phyloP scores from a whole-genome alignment of 2,797 vertebrate genomes.

The Fistularia tabacaria region DNA sequence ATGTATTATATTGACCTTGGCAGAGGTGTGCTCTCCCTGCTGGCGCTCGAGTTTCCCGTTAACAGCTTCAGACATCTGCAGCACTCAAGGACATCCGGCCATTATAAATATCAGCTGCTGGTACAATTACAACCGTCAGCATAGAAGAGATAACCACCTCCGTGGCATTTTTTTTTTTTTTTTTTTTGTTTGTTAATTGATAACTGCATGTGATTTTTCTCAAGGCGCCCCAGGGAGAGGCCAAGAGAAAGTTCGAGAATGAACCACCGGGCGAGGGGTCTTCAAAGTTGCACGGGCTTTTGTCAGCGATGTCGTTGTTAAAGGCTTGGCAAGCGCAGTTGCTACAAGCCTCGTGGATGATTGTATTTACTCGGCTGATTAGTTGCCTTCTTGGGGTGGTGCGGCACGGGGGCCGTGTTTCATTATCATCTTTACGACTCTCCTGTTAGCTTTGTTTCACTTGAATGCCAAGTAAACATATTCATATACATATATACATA shows the following conservation, averaged over 20 bases:
- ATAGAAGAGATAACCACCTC: too few relatives aligned
- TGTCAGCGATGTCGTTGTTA: background rate
- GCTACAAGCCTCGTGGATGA: background rate
- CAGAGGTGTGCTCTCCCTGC: too few relatives aligned
- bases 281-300: background rate
- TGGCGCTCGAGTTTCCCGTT: too few relatives aligned
- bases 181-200: too few relatives aligned
- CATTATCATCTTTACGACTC: background rate
- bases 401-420: background rate
- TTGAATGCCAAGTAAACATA: background rate
- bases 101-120: background rate
- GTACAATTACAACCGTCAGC: too few relatives aligned
- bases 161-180: background rate
- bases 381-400: background rate
- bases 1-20: too few relatives aligned
- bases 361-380: background rate
- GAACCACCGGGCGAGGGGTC: background rate
- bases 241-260: background rate
- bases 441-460: background rate
- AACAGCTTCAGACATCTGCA: too few relatives aligned
- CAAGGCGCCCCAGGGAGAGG: too few relatives aligned
- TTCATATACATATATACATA: too few relatives aligned
- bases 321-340: background rate
- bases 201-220: too few relatives aligned
- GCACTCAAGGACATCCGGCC: background rate